Evolutionary conservation across 1,140 invertebrate genomes (phyloP).

Genomic region (Harlomillsia oculata): DNA sequence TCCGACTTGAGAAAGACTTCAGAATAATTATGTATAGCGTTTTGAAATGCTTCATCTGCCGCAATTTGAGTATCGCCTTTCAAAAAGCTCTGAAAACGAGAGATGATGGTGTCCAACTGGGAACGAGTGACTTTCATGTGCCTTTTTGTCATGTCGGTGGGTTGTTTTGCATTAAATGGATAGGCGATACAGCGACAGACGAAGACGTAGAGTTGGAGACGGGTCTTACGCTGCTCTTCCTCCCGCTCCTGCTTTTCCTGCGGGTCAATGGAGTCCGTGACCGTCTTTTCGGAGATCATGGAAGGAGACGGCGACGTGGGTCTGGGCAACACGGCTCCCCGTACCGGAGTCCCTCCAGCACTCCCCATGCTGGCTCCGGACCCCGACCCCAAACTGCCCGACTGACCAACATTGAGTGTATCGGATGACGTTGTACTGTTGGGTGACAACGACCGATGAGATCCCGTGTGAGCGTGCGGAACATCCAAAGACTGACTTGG

Average conservation of each 20-base stretch:
- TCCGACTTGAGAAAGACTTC: constrained; percentile 97
- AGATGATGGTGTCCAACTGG: constrained; percentile 88
- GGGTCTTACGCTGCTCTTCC: constrained; percentile 82
- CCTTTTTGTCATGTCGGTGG: constrained; percentile 88
- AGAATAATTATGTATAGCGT: constrained; percentile 93
- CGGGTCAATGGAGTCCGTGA: constrained; percentile 36
- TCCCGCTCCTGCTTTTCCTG: constrained; percentile 70
- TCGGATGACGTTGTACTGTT: constrained; percentile 24
- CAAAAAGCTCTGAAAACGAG: constrained; percentile 84
- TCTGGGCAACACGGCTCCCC: constrained; percentile 54
- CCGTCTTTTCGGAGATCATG: constrained; percentile 64
- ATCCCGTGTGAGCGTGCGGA: constrained; percentile 18
- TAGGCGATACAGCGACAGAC: constrained; percentile 96
- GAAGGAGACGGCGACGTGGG: constrained; percentile 75
- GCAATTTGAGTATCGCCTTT: constrained; percentile 95
- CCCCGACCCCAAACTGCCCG: constrained; percentile 14
- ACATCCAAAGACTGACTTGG: constrained; percentile 13
- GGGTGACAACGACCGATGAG: constrained; percentile 14
- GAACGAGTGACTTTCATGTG: constrained; percentile 91
- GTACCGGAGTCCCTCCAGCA: constrained; percentile 37
- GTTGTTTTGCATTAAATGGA: constrained; percentile 98
- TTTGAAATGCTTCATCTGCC: constrained; percentile 98
- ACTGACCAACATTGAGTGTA: constrained; percentile 15
- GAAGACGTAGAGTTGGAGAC: constrained; percentile 96
- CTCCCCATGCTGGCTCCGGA: constrained; percentile 12